phyloP scores from a whole-genome alignment of 2,797 vertebrate species.

The Tarsius wallacei region DNA sequence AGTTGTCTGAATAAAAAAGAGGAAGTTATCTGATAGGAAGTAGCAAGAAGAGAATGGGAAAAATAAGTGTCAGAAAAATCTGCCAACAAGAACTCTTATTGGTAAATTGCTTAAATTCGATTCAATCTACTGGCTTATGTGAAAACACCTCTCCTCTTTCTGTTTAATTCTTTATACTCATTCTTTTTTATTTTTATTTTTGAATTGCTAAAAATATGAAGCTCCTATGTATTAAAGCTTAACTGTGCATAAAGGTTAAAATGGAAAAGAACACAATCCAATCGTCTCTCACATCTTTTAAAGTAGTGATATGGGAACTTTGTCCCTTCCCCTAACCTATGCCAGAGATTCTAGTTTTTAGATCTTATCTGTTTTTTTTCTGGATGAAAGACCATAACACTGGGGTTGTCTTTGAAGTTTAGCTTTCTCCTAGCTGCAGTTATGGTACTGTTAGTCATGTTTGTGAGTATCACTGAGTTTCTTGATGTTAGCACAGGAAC shows the following conservation, averaged over 20 bases:
- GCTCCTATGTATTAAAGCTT: neutral
- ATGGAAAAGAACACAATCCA: neutral
- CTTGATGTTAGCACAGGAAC: neutral
- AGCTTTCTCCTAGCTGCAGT: neutral
- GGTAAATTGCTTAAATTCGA: neutral
- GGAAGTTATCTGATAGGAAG: neutral
- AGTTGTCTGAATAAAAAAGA: neutral
- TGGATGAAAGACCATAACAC: neutral
- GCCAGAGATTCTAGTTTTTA: neutral
- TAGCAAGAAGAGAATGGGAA: neutral
- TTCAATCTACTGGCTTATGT: neutral
- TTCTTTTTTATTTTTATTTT: neutral
- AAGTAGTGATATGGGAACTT: neutral
- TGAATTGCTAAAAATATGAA: slow-evolving; percentile 8
- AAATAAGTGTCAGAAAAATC: neutral
- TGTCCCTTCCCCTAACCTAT: neutral
- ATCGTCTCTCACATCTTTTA: neutral
- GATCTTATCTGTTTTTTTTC: neutral
- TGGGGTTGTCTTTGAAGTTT: neutral
- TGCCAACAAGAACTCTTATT: neutral
- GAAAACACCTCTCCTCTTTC: neutral
- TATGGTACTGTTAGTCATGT: neutral
- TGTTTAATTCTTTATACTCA: slow-evolving; percentile 1
- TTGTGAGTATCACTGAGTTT: neutral
- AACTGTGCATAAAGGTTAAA: neutral